Evolutionary conservation across 2,113 vertebrate genomes (phyloP), one percentile per base, ranked within the genome.

Genomic region (Malurus cyaneus): DNA sequence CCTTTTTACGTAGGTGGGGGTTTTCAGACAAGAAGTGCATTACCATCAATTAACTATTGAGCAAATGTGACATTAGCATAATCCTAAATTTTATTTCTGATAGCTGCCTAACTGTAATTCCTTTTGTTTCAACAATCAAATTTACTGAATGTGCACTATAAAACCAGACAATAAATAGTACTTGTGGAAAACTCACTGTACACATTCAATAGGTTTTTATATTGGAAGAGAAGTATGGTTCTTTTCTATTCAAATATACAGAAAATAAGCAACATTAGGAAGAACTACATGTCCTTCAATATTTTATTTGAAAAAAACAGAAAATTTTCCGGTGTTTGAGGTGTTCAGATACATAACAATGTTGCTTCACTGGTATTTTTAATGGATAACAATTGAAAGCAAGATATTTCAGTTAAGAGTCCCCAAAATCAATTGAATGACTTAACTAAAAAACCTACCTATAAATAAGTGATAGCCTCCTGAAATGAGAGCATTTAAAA

Each of bases 401-500:
- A 80, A 78, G 36, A 16, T 56, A 64, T 36, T 93, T 84, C 34
- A 73, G 14, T 88, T 86, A 69, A 32, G 29, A 78, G 21, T 14
- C 34, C n/a, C 19, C 46, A 57, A 17, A 69, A 69, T 42, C 65
- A 89, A 66, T 8, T 62, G 14, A 80, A 70, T 20, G 3, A 52
- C 36, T 81, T 86, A 65, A 86, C 23, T 44, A 64, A 17, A 80
- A 89, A 71, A 52, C 12, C 19, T 83, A 19, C 16, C 11, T 34
- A 70, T 77, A 79, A 77, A 80, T 74, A 76, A 80, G 21, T 60
- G 21, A 86, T 44, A 47, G 11, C 11, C 16, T 85, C 8, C 26
- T 73, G 29, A 70, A 95, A 79, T 47, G 6, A 71, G 18, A 90
- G 18, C 52, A 78, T 67, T 80, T 80, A 71, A 59, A 91, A 69